Conservation (phyloP, 1,140 invertebrate species). For the Neoseiulus cucumeris region DNA sequence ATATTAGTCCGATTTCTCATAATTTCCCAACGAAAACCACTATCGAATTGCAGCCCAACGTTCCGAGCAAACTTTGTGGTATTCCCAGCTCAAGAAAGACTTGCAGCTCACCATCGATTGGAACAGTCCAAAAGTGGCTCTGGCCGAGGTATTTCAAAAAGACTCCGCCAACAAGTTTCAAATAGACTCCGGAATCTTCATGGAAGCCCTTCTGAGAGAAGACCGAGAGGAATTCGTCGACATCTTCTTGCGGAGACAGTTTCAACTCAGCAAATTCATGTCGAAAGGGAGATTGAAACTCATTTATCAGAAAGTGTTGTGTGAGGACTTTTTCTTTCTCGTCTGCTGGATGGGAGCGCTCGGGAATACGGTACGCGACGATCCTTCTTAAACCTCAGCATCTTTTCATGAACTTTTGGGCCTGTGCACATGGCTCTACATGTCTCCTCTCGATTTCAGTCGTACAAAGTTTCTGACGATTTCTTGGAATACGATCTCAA, state of each 20-base stretch:
- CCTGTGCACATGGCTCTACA: no score
- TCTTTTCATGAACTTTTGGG: no score
- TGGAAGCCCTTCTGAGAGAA: slow-evolving; percentile 26
- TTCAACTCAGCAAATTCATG: slow-evolving; percentile 28
- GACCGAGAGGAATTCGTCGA: slow-evolving; percentile 31
- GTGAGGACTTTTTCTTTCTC: slow-evolving; percentile 29
- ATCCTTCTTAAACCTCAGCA: no score
- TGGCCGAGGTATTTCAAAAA: slow-evolving; percentile 27
- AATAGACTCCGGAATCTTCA: slow-evolving; percentile 29
- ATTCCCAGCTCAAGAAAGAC: slow-evolving; percentile 24
- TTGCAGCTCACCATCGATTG: slow-evolving; percentile 30
- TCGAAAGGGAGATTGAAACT: slow-evolving; percentile 24
- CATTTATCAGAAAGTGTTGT: slow-evolving; percentile 26
- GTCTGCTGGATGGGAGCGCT: slow-evolving; percentile 28
- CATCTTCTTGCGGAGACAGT: slow-evolving; percentile 28
- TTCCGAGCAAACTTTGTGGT: slow-evolving; percentile 16
- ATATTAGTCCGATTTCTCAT: no score
- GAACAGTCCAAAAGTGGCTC: slow-evolving; percentile 29
- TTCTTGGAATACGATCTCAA: slow-evolving; percentile 22
- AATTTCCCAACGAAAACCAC: no score
- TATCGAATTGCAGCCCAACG: slow-evolving; percentile 18
- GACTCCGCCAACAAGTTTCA: slow-evolving; percentile 26
- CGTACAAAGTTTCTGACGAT: slow-evolving; percentile 4
- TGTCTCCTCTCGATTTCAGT: slow-evolving; percentile 17
- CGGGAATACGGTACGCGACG: slow-evolving; percentile 21